These are phyloP conservation scores for Tetrao urogallus DNA, from an alignment of 2,113 vertebrate genomes.

Conservation along the genomic window DNA sequence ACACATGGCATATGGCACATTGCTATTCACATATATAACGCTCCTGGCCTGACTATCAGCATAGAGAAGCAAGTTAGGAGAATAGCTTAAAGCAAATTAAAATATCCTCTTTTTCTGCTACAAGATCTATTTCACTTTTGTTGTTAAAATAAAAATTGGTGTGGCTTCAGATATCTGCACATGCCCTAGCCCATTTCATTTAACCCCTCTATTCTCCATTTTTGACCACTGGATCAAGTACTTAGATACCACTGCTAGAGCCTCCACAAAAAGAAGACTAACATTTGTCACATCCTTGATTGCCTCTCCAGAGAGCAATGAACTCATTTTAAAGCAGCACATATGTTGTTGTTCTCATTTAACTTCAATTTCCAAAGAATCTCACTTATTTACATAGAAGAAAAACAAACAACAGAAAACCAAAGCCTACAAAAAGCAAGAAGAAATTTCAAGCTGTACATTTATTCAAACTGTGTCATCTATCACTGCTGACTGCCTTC, in stretches of 20 bases:
- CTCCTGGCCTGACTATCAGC: neutral
- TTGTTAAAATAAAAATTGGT: neutral
- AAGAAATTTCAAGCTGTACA: fast-evolving
- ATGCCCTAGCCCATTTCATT: neutral
- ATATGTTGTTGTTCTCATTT: neutral
- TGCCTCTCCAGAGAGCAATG: neutral
- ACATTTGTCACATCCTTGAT: neutral
- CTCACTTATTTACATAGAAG: fast-evolving
- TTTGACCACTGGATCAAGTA: neutral
- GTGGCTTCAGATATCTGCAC: fast-evolving
- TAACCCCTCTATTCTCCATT: neutral
- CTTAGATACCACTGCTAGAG: neutral
- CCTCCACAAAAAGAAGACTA: neutral
- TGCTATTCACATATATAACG: neutral
- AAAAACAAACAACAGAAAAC: neutral
- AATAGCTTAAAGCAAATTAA: neutral
- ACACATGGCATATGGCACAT: neutral
- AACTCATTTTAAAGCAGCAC: neutral
- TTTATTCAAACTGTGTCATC: neutral
- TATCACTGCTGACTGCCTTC: neutral
- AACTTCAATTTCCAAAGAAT: neutral
- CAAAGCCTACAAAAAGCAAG: neutral
- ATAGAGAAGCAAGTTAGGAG: neutral
- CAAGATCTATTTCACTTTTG: neutral
- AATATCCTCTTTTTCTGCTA: neutral